Conservation (phyloP, 1,140 invertebrate species). For the Lamellibrachia luymesi region DNA sequence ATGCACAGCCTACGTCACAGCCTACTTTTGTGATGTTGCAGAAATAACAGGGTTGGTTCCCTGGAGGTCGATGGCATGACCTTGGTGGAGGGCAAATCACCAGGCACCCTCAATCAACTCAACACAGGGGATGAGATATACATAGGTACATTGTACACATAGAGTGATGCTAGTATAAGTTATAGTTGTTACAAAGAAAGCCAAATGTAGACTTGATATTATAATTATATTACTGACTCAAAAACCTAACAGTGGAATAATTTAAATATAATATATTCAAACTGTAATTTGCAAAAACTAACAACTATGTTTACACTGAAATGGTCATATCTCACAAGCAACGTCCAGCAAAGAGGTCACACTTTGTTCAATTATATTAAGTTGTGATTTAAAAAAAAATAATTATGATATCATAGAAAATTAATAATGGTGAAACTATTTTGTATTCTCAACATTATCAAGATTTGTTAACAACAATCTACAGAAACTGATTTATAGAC, state of each 20-base stretch:
- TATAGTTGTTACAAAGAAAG: background rate
- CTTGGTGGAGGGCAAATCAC: slow-evolving; percentile 73
- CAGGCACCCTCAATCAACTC: slow-evolving; percentile 78
- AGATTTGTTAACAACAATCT: background rate
- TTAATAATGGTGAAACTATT: no score
- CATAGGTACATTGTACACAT: slow-evolving; percentile 67
- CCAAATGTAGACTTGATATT: background rate
- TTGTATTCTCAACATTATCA: no score
- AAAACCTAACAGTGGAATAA: background rate
- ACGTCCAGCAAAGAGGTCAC: background rate
- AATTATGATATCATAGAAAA: no score
- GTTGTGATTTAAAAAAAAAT: no score
- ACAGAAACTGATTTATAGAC: slow-evolving; percentile 17
- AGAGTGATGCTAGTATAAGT: background rate
- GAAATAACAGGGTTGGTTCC: slow-evolving; percentile 80
- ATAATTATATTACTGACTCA: background rate
- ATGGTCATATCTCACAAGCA: background rate
- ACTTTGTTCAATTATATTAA: no score
- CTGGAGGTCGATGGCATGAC: slow-evolving; percentile 81
- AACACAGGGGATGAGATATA: slow-evolving; percentile 82
- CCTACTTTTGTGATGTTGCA: slow-evolving; percentile 52
- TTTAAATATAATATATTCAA: background rate
- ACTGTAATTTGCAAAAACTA: background rate
- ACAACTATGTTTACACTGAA: background rate
- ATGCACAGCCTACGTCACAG: background rate